Evolutionary conservation across 2,113 vertebrate genomes (phyloP), one percentile per base, ranked within the genome.

Genomic region (Fregata magnificens): DNA sequence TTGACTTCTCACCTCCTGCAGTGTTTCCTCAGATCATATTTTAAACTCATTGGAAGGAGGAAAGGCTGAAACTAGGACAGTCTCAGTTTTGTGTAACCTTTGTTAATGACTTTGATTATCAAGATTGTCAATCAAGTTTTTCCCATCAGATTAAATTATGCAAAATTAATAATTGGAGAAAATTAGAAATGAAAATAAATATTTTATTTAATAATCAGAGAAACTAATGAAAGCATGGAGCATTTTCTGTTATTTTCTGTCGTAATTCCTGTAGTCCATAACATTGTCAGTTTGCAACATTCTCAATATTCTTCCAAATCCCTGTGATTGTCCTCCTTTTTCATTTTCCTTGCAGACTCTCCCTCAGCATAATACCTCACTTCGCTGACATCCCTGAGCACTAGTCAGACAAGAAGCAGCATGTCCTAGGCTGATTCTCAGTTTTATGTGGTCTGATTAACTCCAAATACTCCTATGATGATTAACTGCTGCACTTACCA

Each of bases 11-110:
- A 29, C 70, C 69, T 84, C 42, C 77, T 74, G 49, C 59, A 53
- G 50, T 74, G 81, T 93, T 94, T 91, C 59, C 25, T 77, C 59
- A 89, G 72, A 73, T 94, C 63, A 32, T 86, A 86, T 86, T 95
- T 93, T 82, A 85, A 78, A 82, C 5, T 36, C 9, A 19, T 10
- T 59, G 16, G 12, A 58, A 91, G 50, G 14, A 84, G 17, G 34
- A 61, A 86, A 70, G 29, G 8, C 28, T 93, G 72, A 61, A 93
- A 55, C n/a, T 59, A 66, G 45, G 49, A 77, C 18, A 91, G 63
- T 22, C 32, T 71, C 26, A 29, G 34, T 76, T 84, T 87, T 74
- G 19, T 50, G 25, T 12, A 87, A 42, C 10, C 9, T 63, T 70
- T 87, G 29, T 32, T 82, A 70, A 81, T 73, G 18, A 74, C 19